Conservation (phyloP, 2,888 invertebrate species). For the Hirtodrosophila histrioides region DNA sequence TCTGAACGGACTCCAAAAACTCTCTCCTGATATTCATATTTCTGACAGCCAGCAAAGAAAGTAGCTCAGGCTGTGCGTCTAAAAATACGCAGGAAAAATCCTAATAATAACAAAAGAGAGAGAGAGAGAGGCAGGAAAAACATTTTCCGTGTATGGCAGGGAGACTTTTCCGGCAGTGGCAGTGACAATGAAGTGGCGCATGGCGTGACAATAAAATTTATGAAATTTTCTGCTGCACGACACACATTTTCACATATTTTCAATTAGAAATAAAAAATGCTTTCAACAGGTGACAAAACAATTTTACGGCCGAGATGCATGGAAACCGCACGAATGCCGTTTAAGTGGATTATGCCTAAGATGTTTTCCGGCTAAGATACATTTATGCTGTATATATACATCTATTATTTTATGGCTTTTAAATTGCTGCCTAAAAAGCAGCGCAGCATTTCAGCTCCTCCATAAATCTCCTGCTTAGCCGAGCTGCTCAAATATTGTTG, state of each 20-base stretch:
- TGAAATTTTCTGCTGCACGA: constrained; percentile 51
- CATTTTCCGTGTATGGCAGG: constrained; percentile 2
- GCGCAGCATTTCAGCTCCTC: constrained; percentile 2
- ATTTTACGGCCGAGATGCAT: constrained; percentile 50
- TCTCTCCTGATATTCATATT: constrained; percentile 52
- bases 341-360: constrained; percentile 47
- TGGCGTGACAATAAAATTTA: constrained; percentile 52
- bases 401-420: constrained; percentile 66
- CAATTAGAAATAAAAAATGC: constrained; percentile 73
- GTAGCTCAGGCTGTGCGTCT: not conserved
- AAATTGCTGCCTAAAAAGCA: constrained; percentile 66
- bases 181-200: constrained; percentile 55
- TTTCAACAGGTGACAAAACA: constrained; percentile 81
- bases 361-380: constrained; percentile 7
- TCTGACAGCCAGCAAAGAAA: constrained; percentile 9
- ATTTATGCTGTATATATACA: constrained; percentile 15
- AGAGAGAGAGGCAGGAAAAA: constrained; percentile 9
- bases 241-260: constrained; percentile 33
- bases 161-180: constrained; percentile 17
- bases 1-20: constrained; percentile 35
- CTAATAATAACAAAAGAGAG: constrained; percentile 11
- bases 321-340: constrained; percentile 45
- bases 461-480: constrained; percentile 55
- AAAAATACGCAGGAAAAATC: constrained; percentile 22
- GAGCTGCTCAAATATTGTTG: constrained; percentile 54